Evolutionary conservation across 92 coral and sea anemone species (phyloP).

Genomic region (Umimayanthus kanabou): DNA sequence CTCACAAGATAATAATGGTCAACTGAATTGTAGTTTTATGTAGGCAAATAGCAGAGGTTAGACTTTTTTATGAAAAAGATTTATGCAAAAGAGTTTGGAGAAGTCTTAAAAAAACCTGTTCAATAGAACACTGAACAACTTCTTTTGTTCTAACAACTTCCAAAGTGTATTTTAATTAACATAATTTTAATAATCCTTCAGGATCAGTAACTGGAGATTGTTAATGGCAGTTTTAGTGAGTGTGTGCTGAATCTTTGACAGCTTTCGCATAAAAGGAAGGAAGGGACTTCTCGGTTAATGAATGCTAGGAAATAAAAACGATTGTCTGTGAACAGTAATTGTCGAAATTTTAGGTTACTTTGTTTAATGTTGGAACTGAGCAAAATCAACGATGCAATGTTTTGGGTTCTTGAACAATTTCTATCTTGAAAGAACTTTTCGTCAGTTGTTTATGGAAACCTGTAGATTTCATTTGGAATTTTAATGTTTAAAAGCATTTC

Average conservation of each 20-base stretch:
- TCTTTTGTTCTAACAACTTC: not conserved
- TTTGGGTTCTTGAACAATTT: not conserved
- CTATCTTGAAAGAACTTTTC: not conserved
- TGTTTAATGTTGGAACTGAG: not conserved
- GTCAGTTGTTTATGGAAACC: conserved; percentile 11
- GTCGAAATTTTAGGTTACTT: not conserved
- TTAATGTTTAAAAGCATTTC: conserved; percentile 31
- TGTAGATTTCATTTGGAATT: not conserved
- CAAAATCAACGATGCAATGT: not conserved
- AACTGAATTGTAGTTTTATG: too few relatives aligned
- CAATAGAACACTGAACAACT: too few relatives aligned
- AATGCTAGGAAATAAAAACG: not conserved
- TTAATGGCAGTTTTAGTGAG: not conserved
- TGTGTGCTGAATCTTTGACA: not conserved
- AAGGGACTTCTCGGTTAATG: not conserved
- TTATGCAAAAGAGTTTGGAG: not conserved
- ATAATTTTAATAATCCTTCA: not conserved
- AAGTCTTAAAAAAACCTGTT: not conserved
- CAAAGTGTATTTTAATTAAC: not conserved
- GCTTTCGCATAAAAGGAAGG: not conserved
- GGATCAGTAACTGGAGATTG: not conserved
- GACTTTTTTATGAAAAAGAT: too few relatives aligned
- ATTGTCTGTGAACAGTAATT: not conserved
- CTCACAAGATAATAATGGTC: too few relatives aligned
- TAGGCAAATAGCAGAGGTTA: too few relatives aligned